These are phyloP conservation scores for Ondatra zibethicus DNA, from an alignment of 2,113 vertebrate species.

Conservation along the genomic window DNA sequence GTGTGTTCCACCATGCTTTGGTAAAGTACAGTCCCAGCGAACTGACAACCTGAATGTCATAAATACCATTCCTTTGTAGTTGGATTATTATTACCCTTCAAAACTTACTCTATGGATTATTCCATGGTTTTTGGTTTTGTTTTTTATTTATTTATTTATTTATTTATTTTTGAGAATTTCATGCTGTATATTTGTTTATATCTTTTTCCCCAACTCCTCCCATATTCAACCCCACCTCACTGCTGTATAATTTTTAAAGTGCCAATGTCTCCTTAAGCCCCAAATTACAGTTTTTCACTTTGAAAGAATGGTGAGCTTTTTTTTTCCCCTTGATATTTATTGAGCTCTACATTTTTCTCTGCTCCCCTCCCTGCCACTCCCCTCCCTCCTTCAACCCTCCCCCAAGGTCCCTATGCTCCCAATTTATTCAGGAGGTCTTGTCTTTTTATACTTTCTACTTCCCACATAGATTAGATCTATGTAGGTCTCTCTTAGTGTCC, in stretches of 20 bases:
- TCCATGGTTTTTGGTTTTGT: not conserved
- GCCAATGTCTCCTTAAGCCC: not conserved
- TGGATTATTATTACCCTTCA: constrained; percentile 5
- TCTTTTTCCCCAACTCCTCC: not conserved
- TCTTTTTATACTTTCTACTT: no score
- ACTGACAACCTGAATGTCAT: not conserved
- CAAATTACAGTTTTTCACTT: constrained; percentile 33
- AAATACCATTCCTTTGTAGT: not conserved
- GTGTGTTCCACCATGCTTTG: not conserved
- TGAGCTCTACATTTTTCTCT: no score
- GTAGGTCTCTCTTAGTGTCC: no score
- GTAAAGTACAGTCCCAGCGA: not conserved
- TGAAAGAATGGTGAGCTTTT: not conserved
- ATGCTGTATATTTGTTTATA: not conserved
- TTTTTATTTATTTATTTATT: not conserved
- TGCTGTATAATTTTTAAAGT: not conserved
- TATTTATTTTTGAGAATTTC: not conserved
- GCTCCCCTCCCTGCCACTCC: no score
- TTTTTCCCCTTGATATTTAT: no score
- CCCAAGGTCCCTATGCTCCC: no score
- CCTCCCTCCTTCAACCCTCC: no score
- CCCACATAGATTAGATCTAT: no score
- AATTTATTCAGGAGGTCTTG: no score
- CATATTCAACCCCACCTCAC: not conserved
- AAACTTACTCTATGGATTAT: not conserved